Percentiles rank a stretch among this genome's conserved stretches.
phyloP scores from a whole-genome alignment of 2,888 invertebrate genomes.

The Zeuzera pyrina region DNA sequence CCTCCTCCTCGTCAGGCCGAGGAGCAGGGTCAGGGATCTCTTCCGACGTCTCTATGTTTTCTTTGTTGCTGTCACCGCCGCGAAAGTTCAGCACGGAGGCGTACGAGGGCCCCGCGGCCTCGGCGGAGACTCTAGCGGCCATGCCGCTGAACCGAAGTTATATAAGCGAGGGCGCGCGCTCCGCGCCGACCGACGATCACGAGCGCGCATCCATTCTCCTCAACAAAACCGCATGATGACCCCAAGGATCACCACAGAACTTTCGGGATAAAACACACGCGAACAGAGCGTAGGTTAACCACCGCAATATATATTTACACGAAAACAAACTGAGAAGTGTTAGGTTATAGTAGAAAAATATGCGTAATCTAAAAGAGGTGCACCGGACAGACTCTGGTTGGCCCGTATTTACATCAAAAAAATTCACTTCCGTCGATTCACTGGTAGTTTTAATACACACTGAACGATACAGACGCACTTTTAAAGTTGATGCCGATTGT shows the following conservation, averaged over 20 bases:
- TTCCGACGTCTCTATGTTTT: conserved; percentile 67
- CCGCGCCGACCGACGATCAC: conserved; percentile 72
- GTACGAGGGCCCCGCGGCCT: conserved; percentile 77
- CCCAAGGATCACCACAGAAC: conserved; percentile 23
- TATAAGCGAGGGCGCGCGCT: conserved; percentile 70
- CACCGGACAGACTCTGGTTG: conserved; percentile 66
- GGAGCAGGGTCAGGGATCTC: conserved; percentile 46
- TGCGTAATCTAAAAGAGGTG: conserved; percentile 51
- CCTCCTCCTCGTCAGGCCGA: conserved; percentile 49
- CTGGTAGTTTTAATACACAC: conserved; percentile 52
- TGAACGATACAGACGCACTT: conserved; percentile 44
- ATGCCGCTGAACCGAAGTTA: conserved; percentile 68
- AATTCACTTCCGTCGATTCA: conserved; percentile 64
- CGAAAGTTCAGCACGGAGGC: conserved; percentile 80
- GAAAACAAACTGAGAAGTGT: conserved; percentile 9
- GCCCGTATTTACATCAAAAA: conserved; percentile 71
- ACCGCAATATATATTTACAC: conserved; percentile 34
- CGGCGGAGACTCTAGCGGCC: conserved; percentile 68
- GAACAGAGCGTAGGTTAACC: conserved; percentile 46
- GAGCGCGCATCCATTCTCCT: conserved; percentile 70
- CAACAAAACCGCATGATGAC: conserved; percentile 66
- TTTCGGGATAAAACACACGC: conserved; percentile 39
- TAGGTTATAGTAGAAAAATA: conserved; percentile 33
- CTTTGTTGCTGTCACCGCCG: conserved; percentile 73
- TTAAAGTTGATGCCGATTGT: conserved; percentile 41